Evolutionary conservation across 1,140 invertebrate genomes (phyloP).

Genomic region (Asbolus verrucosus): DNA sequence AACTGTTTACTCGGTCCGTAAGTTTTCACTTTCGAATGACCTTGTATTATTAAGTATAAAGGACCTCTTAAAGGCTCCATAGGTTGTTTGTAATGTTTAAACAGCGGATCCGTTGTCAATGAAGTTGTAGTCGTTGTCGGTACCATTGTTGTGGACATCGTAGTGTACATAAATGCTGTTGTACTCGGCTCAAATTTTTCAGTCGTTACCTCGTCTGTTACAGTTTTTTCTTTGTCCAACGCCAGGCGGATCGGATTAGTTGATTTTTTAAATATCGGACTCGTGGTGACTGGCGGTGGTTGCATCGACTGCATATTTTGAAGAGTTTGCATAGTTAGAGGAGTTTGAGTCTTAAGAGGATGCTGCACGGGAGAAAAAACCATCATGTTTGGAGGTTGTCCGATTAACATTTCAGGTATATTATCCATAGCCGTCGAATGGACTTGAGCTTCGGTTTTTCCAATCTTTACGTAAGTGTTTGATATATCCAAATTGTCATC

Average conservation of each 20-base stretch:
- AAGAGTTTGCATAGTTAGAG: constrained; percentile 60
- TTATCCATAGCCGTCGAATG: constrained; percentile 50
- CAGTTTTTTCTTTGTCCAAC: constrained; percentile 45
- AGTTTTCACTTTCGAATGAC: constrained; percentile 85
- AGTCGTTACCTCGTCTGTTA: constrained; percentile 22
- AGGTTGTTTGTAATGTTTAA: constrained; percentile 75
- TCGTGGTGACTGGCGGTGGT: constrained; percentile 59
- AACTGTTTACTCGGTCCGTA: constrained; percentile 76
- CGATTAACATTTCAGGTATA: constrained; percentile 41
- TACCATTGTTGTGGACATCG: constrained; percentile 56
- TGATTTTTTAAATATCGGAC: constrained; percentile 44
- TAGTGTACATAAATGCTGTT: constrained; percentile 12
- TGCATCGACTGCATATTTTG: constrained; percentile 62
- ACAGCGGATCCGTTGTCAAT: constrained; percentile 69
- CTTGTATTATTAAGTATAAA: constrained; percentile 83
- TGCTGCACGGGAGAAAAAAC: constrained; percentile 47
- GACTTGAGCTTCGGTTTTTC: constrained; percentile 65
- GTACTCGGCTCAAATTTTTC: constrained; percentile 51
- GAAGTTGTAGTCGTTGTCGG: constrained; percentile 63
- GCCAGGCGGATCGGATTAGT: constrained; percentile 46
- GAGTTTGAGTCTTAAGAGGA: constrained; percentile 41
- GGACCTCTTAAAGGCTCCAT: constrained; percentile 73
- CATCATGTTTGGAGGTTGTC: constrained; percentile 32
- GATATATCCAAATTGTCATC: constrained; percentile 63
- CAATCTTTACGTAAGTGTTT: constrained; percentile 66